phyloP scores from a whole-genome alignment of 2,113 vertebrate species.

The Scatophagus argus region DNA sequence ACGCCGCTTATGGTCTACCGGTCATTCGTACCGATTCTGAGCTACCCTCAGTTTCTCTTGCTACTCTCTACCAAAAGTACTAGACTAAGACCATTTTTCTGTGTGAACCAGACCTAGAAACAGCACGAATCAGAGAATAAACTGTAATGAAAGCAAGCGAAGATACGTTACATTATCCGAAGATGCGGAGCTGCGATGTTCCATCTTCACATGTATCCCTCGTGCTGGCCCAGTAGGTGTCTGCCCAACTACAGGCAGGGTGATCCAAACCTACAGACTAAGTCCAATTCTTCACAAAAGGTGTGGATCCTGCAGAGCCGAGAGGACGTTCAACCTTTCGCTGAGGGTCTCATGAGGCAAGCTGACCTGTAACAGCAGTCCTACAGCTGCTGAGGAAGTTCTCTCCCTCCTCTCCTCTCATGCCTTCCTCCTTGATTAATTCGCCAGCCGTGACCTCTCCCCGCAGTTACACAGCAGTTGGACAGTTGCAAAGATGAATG shows the following conservation, averaged over 20 bases:
- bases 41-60: neutral
- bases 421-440: slow-evolving; percentile 50
- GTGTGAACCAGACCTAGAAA: too few species aligned
- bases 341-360: neutral
- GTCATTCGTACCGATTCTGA: neutral
- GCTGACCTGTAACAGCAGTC: neutral
- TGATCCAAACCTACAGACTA: slow-evolving; percentile 6
- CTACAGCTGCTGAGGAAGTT: slow-evolving; percentile 33
- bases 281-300: slow-evolving; percentile 30
- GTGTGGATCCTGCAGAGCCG: slow-evolving; percentile 15
- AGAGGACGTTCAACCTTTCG: neutral
- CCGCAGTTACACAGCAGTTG: slow-evolving; percentile 50
- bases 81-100: neutral
- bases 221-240: slow-evolving; percentile 27
- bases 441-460: slow-evolving; percentile 28
- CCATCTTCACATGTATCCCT: slow-evolving; percentile 65
- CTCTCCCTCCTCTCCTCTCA: slow-evolving; percentile 29
- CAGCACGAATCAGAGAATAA: neutral
- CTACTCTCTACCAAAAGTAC: neutral
- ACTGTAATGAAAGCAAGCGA: neutral
- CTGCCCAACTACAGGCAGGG: slow-evolving; percentile 14
- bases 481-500: slow-evolving; percentile 45
- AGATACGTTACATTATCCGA: slow-evolving; percentile 70
- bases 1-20: neutral
- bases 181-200: slow-evolving; percentile 35